Evolutionary conservation across 2,113 vertebrate genomes (phyloP), one percentile per base, ranked within the genome.

Genomic region (Nothoprocta pentlandii): DNA sequence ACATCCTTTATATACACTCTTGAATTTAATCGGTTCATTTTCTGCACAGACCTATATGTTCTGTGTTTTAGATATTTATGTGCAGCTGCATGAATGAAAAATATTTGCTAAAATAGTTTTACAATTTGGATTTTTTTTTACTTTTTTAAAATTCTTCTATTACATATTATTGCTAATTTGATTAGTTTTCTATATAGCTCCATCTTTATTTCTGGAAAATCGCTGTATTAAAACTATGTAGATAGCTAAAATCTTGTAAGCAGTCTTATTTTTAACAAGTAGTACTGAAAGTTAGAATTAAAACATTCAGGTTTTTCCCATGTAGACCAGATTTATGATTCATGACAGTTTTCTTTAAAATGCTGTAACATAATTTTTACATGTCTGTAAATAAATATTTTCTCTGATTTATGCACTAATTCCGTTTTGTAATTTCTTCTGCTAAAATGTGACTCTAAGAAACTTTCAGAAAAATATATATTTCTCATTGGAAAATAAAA

Each of bases 371-470:
- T 97, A 97, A 95, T 97, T 97, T 97, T 96, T 97, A 97, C 96
- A 96, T 97, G 96, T 97, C 95, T 97, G 97, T 97, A 97, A 97
- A 97, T 97, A 97, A 97, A 97, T 96, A 97, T 97, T 97, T 97
- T 97, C 91, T 97, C 96, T 95, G 95, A 96, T 94, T 97, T 97
- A 96, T 94, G 95, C 92, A 95, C 78, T 93, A 95, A 90, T 75
- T 89, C 61, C 30, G 47, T 93, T 94, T 84, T 91, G 61, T 32
- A 85, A 80, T 93, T 91, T 87, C 36, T 96, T 82, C 36, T 80
- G 20, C 78, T 62, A 64, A 90, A 66, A 73, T 20, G 5, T 70
- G 51, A 47, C 15, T 53, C 15, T 81, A 23, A 44, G 36, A 68
- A 25, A 32, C 6, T 30, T 78, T 12, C 11, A 25, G 10, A 21